These are phyloP conservation scores for Cantharis flavilabris DNA, from an alignment of 2,888 invertebrate species.

Conservation along the genomic window DNA sequence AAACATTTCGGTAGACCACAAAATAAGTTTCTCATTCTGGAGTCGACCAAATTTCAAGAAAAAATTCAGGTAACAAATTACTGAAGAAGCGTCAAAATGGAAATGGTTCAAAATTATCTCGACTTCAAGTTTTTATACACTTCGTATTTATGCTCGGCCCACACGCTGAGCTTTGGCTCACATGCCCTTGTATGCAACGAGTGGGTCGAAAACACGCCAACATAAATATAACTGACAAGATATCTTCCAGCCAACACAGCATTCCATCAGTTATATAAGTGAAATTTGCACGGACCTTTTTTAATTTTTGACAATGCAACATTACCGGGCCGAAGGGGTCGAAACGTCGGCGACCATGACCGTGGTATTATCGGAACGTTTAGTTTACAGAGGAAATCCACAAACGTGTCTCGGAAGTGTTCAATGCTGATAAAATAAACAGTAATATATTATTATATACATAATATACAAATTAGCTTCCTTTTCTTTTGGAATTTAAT, in stretches of 20 bases:
- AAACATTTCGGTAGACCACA: slow-evolving; percentile 23
- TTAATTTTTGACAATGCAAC: slow-evolving; percentile 10
- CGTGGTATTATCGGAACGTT: slow-evolving; percentile 31
- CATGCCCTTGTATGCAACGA: slow-evolving; percentile 43
- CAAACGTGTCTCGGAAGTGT: slow-evolving; percentile 34
- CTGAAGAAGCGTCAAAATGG: neutral
- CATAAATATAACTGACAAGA: slow-evolving; percentile 42
- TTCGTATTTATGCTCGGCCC: slow-evolving; percentile 22
- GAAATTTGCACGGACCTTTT: slow-evolving; percentile 24
- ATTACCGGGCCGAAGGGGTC: neutral
- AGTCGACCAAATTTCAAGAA: neutral
- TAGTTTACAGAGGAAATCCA: slow-evolving; percentile 28
- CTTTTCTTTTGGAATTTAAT: neutral
- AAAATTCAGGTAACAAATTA: no score
- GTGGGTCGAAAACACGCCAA: slow-evolving; percentile 42
- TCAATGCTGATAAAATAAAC: slow-evolving; percentile 31
- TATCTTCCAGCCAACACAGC: slow-evolving; percentile 40
- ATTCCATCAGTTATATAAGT: slow-evolving; percentile 31
- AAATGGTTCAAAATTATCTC: neutral
- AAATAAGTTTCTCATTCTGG: slow-evolving; percentile 14
- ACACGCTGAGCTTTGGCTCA: slow-evolving; percentile 38
- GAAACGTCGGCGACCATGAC: slow-evolving; percentile 5
- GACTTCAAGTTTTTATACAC: neutral
- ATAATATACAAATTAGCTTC: neutral
- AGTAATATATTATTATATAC: slow-evolving; percentile 2